These are phyloP conservation scores for Arctia plantaginis DNA, from an alignment of 2,888 invertebrate species.

Conservation along the genomic window DNA sequence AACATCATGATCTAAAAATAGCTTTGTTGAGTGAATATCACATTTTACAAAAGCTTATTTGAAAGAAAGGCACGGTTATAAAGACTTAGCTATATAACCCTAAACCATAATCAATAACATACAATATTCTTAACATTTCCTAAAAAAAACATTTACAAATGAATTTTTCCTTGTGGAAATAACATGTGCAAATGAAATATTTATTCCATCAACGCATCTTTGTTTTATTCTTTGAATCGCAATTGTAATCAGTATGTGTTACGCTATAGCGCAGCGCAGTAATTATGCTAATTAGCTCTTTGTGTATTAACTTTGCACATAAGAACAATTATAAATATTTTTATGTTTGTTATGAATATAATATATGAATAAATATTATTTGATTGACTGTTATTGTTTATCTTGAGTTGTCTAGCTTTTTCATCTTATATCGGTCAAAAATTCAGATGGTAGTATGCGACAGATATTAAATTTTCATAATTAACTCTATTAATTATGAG, in stretches of 20 bases:
- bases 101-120: not conserved
- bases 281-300: slow-evolving; percentile 52
- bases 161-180: not conserved
- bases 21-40: not conserved
- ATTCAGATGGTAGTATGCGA: too few species aligned
- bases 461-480: too few species aligned
- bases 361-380: not conserved
- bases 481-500: too few species aligned
- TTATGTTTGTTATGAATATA: not conserved
- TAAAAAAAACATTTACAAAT: not conserved
- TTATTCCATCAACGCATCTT: slow-evolving; percentile 16
- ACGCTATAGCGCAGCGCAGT: slow-evolving; percentile 27
- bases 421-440: not conserved
- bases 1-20: not conserved
- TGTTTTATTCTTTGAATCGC: slow-evolving; percentile 30
- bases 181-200: not conserved
- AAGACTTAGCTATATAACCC: not conserved
- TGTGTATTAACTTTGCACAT: slow-evolving; percentile 23
- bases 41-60: not conserved
- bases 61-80: not conserved
- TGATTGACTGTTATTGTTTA: not conserved
- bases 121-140: not conserved
- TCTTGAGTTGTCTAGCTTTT: not conserved
- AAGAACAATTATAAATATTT: slow-evolving; percentile 7
- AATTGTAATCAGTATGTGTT: slow-evolving; percentile 44